Evolutionary conservation across 2,888 invertebrate species (phyloP).

Genomic region (Tenodera sinensis): DNA sequence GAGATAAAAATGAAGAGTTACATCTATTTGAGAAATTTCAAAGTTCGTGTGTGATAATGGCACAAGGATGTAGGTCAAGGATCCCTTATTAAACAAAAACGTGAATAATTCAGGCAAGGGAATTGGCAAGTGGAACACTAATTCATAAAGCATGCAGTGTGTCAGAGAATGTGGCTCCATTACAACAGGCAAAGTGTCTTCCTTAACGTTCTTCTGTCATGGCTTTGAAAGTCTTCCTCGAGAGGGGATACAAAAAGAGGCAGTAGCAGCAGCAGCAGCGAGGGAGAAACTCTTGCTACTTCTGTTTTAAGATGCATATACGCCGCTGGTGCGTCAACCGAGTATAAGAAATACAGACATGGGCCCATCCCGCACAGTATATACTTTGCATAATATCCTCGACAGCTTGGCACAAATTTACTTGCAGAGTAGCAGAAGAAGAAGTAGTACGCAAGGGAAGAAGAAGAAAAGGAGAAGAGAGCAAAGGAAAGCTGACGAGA

Average conservation of each 20-base stretch:
- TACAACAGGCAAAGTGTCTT: not conserved
- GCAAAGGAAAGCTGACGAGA: not conserved
- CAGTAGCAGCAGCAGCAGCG: not conserved
- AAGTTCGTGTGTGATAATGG: not conserved
- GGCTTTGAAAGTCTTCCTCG: not conserved
- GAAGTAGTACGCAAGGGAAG: not conserved
- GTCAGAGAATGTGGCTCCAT: not conserved
- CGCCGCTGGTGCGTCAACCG: not conserved
- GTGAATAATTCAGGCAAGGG: not conserved
- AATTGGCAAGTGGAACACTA: not conserved
- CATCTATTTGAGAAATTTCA: not conserved
- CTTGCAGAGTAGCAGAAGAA: slow-evolving; percentile 11
- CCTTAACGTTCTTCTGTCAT: not conserved
- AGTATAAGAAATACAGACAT: not conserved
- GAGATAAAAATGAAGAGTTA: no score
- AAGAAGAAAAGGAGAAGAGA: not conserved
- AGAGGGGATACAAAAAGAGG: slow-evolving; percentile 10
- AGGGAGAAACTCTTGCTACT: not conserved
- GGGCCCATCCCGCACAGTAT: not conserved
- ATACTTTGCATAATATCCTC: slow-evolving; percentile 27
- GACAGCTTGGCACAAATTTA: slow-evolving; percentile 30
- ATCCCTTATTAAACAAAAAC: not conserved
- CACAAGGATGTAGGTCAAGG: not conserved
- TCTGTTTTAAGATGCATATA: slow-evolving; percentile 24
- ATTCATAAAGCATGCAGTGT: not conserved